Conservation (phyloP, 2,113 vertebrate species). For the Ochotona princeps region DNA sequence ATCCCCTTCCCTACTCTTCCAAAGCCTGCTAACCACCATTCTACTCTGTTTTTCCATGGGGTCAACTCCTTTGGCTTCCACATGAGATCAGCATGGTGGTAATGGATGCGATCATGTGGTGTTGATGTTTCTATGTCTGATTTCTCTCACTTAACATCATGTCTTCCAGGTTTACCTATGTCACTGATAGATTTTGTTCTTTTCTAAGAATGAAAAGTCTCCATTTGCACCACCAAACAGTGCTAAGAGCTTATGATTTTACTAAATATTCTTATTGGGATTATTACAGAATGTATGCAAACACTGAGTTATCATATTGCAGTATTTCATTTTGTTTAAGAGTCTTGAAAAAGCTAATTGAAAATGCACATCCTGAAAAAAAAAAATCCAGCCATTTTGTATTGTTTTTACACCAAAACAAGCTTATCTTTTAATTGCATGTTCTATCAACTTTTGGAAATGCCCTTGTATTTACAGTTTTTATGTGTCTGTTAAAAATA, state of each 20-base stretch:
- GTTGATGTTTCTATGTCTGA: neutral
- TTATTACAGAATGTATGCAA: neutral
- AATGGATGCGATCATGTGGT: too few species aligned
- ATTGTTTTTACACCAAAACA: too few species aligned
- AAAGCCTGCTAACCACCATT: neutral
- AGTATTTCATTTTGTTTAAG: neutral
- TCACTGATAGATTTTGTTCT: neutral
- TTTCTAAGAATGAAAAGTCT: neutral
- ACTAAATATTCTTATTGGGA: neutral
- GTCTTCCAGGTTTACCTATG: neutral
- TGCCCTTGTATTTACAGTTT: neutral
- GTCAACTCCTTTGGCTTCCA: neutral
- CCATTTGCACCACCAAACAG: neutral
- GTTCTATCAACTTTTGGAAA: too few species aligned
- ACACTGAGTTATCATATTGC: neutral
- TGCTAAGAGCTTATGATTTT: neutral
- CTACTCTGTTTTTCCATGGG: neutral
- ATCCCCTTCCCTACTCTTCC: neutral
- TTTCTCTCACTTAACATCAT: neutral
- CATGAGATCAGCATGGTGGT: too few species aligned
- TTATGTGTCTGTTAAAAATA: neutral
- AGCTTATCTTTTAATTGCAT: too few species aligned
- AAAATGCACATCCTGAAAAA: too few species aligned
- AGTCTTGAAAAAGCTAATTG: too few species aligned
- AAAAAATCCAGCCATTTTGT: too few species aligned